Evolutionary conservation across 1,140 invertebrate genomes (phyloP), one percentile per base, ranked within the genome.

Genomic region (Drosophila repleta): DNA sequence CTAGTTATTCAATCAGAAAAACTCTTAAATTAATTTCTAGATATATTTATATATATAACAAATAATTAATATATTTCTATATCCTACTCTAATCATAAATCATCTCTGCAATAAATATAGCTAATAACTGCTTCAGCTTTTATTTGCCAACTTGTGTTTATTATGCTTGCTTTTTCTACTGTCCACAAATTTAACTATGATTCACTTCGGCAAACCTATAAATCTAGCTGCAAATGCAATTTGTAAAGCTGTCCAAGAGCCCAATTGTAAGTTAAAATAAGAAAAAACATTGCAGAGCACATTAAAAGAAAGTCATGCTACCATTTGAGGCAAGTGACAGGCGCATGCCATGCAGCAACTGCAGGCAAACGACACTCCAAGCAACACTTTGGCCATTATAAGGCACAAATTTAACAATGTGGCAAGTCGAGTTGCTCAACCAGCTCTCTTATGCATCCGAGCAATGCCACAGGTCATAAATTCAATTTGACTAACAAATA

Each of bases 401-500:
- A 71, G 52, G 74, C 69, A 87, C 75, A 72, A 87, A 78, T 85
- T 82, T 82, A 88, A 81, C 82, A 85, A 82, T 85, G 82, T 85
- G 74, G 83, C 82, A 84, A 55, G 66, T 68, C 55, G 66, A 80
- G 61, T 45, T 49, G 41, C 49, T 57, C 37, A 60, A 49, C 46
- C 39, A 1, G 10, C 5, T 17, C 4, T 46, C 43, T 13, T 62
- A 37, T 58, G 53, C 71, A 63, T 64, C 49, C 67, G 60, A 66
- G 74, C 63, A 82, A 55, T 63, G 82, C 82, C 82, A 87, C 79
- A 87, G 83, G 82, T 87, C 82, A 88, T 87, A 87, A 87, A 87
- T 87, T 87, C 82, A 87, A 87, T 87, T 87, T 87, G 82, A 83
- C 83, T 82, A 87, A 82, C 82, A 87, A 84, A 84, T 82, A 45